Evolutionary conservation across 2,797 vertebrate species (phyloP).

Genomic region (Chelon labrosus): DNA sequence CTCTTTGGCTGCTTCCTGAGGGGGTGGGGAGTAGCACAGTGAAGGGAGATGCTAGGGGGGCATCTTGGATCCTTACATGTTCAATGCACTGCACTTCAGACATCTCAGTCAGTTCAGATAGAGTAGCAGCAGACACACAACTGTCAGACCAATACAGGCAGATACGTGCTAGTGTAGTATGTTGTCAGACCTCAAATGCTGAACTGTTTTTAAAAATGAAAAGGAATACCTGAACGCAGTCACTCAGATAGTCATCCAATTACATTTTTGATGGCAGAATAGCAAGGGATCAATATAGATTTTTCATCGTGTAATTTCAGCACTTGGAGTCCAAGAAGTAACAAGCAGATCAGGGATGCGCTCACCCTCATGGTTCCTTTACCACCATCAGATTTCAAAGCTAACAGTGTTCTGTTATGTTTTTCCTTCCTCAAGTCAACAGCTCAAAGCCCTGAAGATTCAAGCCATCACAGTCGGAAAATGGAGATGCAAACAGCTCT

Average conservation of each 20-base stretch:
- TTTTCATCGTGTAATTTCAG: slow-evolving; percentile 29
- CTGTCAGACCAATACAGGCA: slow-evolving; percentile 29
- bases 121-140: slow-evolving; percentile 28
- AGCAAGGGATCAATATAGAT: slow-evolving; percentile 30
- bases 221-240: slow-evolving; percentile 24
- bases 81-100: slow-evolving; percentile 68
- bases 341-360: slow-evolving; percentile 59
- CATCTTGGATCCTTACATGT: slow-evolving; percentile 39
- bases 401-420: slow-evolving; percentile 89
- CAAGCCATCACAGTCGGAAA: slow-evolving; percentile 66
- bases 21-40: slow-evolving; percentile 9
- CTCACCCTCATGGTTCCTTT: slow-evolving; percentile 62
- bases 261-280: slow-evolving; percentile 27
- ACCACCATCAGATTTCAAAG: slow-evolving; percentile 80
- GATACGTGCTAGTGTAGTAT: slow-evolving; percentile 4
- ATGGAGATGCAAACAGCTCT: slow-evolving; percentile 38
- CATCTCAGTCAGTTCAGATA: slow-evolving; percentile 55
- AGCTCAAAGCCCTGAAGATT: slow-evolving; percentile 82
- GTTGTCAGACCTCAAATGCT: slow-evolving; percentile 18
- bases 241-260: slow-evolving; percentile 8
- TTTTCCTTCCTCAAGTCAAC: slow-evolving; percentile 87
- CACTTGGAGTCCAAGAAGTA: slow-evolving; percentile 34
- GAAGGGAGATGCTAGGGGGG: slow-evolving; percentile 46
- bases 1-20: slow-evolving; percentile 88
- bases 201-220: slow-evolving; percentile 21